Evolutionary conservation across 2,797 vertebrate genomes (phyloP).

Genomic region (Triplophysa yarkandensis): DNA sequence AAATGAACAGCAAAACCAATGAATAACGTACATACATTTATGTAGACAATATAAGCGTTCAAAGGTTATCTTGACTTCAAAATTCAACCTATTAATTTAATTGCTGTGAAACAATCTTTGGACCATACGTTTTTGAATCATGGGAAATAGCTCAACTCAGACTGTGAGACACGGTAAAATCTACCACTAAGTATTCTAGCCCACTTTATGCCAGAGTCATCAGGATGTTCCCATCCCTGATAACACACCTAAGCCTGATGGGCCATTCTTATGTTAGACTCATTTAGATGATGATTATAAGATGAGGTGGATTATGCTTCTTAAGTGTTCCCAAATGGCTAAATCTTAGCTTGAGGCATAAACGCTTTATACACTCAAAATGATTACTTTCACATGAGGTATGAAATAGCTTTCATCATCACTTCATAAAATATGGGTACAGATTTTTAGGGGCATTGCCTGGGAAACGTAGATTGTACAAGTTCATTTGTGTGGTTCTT

Average conservation of each 20-base stretch:
- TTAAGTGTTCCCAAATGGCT: slow-evolving; percentile 63
- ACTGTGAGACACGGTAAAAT: slow-evolving; percentile 20
- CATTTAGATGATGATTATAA: slow-evolving; percentile 64
- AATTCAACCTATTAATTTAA: slow-evolving; percentile 9
- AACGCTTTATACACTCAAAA: slow-evolving; percentile 25
- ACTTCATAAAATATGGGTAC: not conserved
- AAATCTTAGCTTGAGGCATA: slow-evolving; percentile 67
- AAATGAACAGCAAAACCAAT: not conserved
- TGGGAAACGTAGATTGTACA: not conserved
- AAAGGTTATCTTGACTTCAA: not conserved
- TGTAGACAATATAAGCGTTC: not conserved
- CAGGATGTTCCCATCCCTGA: slow-evolving; percentile 36
- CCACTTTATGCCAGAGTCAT: not conserved
- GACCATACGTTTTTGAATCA: not conserved
- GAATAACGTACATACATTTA: too few species aligned
- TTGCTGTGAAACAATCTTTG: slow-evolving; percentile 2
- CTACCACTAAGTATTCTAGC: not conserved
- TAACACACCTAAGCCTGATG: slow-evolving; percentile 58
- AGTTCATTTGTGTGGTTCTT: not conserved
- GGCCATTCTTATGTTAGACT: slow-evolving; percentile 68
- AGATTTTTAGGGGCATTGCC: not conserved
- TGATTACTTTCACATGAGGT: slow-evolving; percentile 30
- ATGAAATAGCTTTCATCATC: slow-evolving; percentile 1
- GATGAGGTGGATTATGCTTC: slow-evolving; percentile 63
- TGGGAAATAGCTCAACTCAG: slow-evolving; percentile 26